Conservation (phyloP, 2,113 vertebrate species). For the Paracanthobrama guichenoti region DNA sequence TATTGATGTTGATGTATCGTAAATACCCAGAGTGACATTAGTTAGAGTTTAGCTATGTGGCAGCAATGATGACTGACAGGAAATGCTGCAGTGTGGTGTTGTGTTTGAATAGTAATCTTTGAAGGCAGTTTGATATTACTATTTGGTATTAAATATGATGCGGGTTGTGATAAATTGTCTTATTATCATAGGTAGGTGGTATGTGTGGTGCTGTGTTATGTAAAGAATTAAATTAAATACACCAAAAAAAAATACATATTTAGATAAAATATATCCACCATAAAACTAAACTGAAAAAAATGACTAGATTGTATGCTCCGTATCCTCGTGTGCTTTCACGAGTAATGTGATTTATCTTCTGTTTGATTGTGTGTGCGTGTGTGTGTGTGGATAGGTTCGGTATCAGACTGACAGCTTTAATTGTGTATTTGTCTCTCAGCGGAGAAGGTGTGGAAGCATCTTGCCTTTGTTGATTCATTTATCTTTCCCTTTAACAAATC, state of each 20-base stretch:
- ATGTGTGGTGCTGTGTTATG: neutral
- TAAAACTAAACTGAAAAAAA: neutral
- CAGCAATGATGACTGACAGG: neutral
- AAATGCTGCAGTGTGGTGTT: neutral
- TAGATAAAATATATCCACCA: neutral
- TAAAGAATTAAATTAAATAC: neutral
- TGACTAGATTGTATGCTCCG: slow-evolving; percentile 24
- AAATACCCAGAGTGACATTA: neutral
- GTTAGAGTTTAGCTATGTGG: neutral
- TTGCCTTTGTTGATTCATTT: slow-evolving; percentile 16
- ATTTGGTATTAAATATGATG: neutral
- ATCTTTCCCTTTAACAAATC: neutral
- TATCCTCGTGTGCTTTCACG: slow-evolving; percentile 28
- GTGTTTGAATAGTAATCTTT: neutral
- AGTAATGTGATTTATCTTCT: slow-evolving; percentile 47
- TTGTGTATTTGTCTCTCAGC: slow-evolving; percentile 2
- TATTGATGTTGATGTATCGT: neutral
- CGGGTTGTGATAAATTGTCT: neutral
- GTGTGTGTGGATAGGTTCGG: neutral
- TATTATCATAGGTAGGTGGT: neutral
- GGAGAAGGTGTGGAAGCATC: neutral
- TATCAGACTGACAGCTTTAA: slow-evolving; percentile 19
- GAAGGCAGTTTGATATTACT: neutral
- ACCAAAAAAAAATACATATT: neutral
- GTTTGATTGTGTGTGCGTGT: slow-evolving; percentile 6